These are phyloP conservation scores for Probaryconus sp. DNA, from an alignment of 1,140 invertebrate species.

Conservation along the genomic window DNA sequence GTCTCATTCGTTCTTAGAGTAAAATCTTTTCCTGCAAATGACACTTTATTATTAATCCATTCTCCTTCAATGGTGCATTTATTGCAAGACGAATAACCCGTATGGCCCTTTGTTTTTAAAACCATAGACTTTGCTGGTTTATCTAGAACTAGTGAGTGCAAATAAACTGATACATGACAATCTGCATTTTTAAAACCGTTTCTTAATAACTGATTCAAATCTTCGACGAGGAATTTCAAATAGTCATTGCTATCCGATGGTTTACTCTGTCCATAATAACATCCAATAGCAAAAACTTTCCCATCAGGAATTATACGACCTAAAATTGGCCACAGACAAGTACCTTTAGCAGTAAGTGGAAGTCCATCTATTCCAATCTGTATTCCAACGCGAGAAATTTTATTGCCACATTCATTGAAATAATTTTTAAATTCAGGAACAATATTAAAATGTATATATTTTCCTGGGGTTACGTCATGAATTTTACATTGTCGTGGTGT, in stretches of 20 bases:
- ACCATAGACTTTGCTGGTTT: conserved; percentile 54
- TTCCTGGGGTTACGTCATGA: conserved; percentile 17
- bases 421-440: conserved; percentile 14
- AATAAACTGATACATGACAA: conserved; percentile 22
- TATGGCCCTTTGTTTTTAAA: conserved; percentile 43
- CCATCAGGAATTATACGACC: conserved; percentile 22
- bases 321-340: conserved; percentile 56
- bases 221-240: conserved; percentile 44
- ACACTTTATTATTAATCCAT: neutral
- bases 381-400: conserved; percentile 10
- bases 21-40: conserved; percentile 12
- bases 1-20: conserved; percentile 16
- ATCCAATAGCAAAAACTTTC: conserved; percentile 52
- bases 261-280: conserved; percentile 48
- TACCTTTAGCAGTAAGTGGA: conserved; percentile 37
- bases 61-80: conserved; percentile 42
- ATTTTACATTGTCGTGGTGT: conserved; percentile 1
- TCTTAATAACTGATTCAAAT: conserved; percentile 16
- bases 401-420: conserved; percentile 1
- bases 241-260: conserved; percentile 34
- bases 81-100: conserved; percentile 51
- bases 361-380: conserved; percentile 58
- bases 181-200: no score
- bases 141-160: conserved; percentile 52
- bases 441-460: conserved; percentile 51